These are phyloP conservation scores for Glossophaga mutica DNA, from an alignment of 2,797 vertebrate genomes.

Conservation along the genomic window DNA sequence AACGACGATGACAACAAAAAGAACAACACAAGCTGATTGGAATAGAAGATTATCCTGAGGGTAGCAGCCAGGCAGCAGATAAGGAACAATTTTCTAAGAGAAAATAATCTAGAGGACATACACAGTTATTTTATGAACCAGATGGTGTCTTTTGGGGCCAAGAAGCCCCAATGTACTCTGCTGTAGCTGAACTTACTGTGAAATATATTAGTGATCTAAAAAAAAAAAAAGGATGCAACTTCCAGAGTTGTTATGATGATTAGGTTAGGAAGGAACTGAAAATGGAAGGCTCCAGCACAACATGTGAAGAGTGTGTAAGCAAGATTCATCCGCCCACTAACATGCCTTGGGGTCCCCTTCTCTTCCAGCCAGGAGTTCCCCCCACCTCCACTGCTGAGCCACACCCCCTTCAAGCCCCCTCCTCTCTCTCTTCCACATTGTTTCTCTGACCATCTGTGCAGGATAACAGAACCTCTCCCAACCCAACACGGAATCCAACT, in stretches of 20 bases:
- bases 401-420: neutral
- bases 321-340: neutral
- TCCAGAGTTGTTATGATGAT: neutral
- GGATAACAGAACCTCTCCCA: neutral
- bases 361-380: neutral
- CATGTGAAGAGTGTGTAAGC: neutral
- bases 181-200: neutral
- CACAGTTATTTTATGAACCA: slow-evolving; percentile 39
- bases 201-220: slow-evolving; percentile 25
- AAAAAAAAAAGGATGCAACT: neutral
- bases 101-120: slow-evolving; percentile 11
- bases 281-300: neutral
- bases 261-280: neutral
- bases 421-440: neutral
- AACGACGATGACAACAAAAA: neutral
- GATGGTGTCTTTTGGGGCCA: slow-evolving; percentile 26
- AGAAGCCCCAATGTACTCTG: slow-evolving; percentile 10
- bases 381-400: neutral
- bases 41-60: slow-evolving; percentile 28
- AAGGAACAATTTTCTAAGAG: slow-evolving; percentile 28
- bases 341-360: neutral
- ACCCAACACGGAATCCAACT: neutral
- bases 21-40: slow-evolving; percentile 11
- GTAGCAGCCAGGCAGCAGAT: slow-evolving; percentile 16
- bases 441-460: neutral